phyloP scores from a whole-genome alignment of 2,113 vertebrate genomes.

The Chloroceryle aenea region DNA sequence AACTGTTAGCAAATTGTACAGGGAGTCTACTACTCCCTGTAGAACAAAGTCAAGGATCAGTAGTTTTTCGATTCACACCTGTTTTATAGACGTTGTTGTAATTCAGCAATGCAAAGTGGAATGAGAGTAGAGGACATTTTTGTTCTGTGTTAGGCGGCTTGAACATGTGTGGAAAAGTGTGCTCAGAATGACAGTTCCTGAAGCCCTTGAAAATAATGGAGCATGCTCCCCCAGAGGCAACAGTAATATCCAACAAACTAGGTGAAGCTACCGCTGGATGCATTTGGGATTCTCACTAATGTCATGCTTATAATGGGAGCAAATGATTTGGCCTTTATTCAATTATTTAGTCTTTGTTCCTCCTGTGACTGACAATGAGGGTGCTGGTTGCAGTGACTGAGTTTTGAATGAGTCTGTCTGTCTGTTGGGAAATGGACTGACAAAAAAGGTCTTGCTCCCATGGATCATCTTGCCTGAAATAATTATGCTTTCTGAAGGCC shows the following conservation, averaged over 20 bases:
- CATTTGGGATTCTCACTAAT: not conserved
- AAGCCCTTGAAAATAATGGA: conserved; percentile 8
- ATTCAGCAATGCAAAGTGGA: not conserved
- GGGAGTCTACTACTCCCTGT: not conserved
- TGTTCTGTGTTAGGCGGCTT: not conserved
- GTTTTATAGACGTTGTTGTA: not conserved
- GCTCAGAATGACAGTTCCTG: not conserved
- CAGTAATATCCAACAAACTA: not conserved
- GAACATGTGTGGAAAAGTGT: not conserved
- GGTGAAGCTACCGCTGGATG: not conserved
- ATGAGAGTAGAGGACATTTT: not conserved
- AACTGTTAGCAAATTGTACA: not conserved
- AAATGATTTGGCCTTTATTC: not conserved
- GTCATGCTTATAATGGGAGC: not conserved
- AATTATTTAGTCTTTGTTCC: conserved; percentile 8
- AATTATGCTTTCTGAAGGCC: not conserved
- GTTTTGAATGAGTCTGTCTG: not conserved
- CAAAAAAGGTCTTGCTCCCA: not conserved
- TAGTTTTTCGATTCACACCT: not conserved
- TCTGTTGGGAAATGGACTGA: not conserved
- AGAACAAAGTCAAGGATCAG: not conserved
- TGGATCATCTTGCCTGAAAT: not conserved
- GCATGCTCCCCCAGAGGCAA: not conserved
- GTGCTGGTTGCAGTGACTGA: not conserved
- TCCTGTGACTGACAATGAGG: not conserved